Conservation (phyloP, 2,888 invertebrate genomes). For the Asteroscopus sphinx region DNA sequence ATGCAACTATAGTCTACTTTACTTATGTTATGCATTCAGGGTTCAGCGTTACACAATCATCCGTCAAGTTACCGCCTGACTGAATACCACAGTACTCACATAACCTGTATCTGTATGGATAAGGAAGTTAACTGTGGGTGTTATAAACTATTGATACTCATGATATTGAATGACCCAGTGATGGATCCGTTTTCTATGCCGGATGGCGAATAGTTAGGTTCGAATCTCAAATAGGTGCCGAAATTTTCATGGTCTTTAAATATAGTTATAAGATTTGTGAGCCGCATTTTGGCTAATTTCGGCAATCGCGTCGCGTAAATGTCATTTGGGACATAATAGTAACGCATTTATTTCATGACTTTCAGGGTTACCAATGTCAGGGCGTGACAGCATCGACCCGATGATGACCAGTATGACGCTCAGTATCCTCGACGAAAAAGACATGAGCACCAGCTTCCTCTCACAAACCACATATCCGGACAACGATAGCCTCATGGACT, state of each 20-base stretch:
- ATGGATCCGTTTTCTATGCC: no score
- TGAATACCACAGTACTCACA: conserved; percentile 26
- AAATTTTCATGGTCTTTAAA: no score
- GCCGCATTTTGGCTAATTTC: no score
- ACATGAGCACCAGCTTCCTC: conserved; percentile 88
- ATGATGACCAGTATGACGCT: conserved; percentile 88
- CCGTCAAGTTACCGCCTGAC: conserved; percentile 28
- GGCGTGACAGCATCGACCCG: conserved; percentile 83
- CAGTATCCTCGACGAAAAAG: conserved; percentile 86
- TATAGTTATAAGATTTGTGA: no score
- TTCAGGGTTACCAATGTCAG: conserved; percentile 74
- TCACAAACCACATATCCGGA: conserved; percentile 87
- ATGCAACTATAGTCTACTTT: conserved; percentile 25
- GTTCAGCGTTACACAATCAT: conserved; percentile 27
- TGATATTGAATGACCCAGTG: neutral
- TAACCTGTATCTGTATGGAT: conserved; percentile 11
- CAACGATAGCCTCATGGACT: conserved; percentile 84
- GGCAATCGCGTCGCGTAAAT: no score
- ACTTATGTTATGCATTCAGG: conserved; percentile 31
- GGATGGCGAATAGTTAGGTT: no score
- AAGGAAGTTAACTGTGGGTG: conserved; percentile 28
- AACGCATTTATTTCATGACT: conserved; percentile 9
- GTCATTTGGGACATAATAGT: no score
- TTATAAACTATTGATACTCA: conserved; percentile 4
- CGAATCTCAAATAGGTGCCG: no score